These are phyloP conservation scores for Scaptomyza graminum DNA, from an alignment of 1,140 invertebrate genomes.

Conservation along the genomic window DNA sequence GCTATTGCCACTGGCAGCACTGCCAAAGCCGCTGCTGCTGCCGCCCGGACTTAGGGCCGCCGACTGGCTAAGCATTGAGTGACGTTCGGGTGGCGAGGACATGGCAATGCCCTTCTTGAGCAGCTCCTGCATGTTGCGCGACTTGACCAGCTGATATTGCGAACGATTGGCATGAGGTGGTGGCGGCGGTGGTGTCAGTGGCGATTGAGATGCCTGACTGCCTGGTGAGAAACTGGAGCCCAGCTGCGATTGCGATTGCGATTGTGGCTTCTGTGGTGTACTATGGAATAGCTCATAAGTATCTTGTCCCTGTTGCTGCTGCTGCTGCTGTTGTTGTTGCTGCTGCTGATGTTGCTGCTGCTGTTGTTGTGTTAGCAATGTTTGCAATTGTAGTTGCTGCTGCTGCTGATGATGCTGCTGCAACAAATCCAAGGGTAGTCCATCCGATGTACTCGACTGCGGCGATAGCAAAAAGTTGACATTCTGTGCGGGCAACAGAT, in stretches of 20 bases:
- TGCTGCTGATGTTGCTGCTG: conserved; percentile 64
- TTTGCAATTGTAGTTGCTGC: conserved; percentile 14
- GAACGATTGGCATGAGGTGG: conserved; percentile 86
- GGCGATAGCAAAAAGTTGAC: conserved; percentile 83
- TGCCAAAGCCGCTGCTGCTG: conserved; percentile 77
- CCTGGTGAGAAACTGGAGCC: conserved; percentile 84
- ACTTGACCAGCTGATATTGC: conserved; percentile 85
- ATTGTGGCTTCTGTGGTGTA: conserved; percentile 81
- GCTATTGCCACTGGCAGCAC: conserved; percentile 56
- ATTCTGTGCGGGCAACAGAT: conserved; percentile 87
- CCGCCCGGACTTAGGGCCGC: conserved; percentile 83
- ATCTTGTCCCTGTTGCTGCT: conserved; percentile 67
- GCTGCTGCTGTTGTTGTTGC: conserved; percentile 66
- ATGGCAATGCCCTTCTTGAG: conserved; percentile 86
- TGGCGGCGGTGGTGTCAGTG: conserved; percentile 73
- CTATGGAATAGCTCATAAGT: conserved; percentile 84
- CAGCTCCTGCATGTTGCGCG: conserved; percentile 83
- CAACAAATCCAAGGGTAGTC: conserved; percentile 79
- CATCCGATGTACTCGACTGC: conserved; percentile 65
- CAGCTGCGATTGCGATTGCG: conserved; percentile 57
- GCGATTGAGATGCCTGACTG: conserved; percentile 84
- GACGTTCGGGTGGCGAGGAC: conserved; percentile 84
- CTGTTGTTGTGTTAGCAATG: conserved; percentile 1
- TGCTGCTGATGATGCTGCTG: conserved; percentile 80
- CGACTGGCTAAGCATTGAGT: conserved; percentile 85